Evolutionary conservation across 2,797 vertebrate species (phyloP), one percentile per base, ranked within the genome.

Genomic region (Lutjanus campechanus): DNA sequence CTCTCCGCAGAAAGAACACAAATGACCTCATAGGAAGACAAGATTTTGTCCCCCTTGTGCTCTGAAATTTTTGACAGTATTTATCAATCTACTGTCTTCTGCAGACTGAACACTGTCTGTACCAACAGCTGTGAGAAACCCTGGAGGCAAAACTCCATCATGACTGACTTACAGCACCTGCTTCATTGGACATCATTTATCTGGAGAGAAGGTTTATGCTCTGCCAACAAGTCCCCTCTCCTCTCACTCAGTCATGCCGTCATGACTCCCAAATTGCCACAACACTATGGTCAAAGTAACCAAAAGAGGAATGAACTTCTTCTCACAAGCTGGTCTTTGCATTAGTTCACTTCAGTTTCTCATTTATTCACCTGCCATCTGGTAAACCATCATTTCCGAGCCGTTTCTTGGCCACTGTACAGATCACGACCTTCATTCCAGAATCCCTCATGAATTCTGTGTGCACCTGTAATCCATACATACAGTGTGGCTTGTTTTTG

Each of bases 401-500:
- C 46, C 12, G 44, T 36, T 64, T 36, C 62, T 82, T 79, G 75
- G 81, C 49, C 69, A 15, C 75, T 59, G 73, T 47, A 74, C 72
- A 71, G 80, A 84, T 84, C 76, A 61, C 9, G 55, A 89, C 86
- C 82, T 86, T 83, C 79, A 67, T 89, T 50, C 53, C 40, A 55
- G 67, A 81, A 44, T 88, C 89, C 85, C 87, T 41, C 8, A 77
- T 84, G 85, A 82, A 71, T 87, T 61, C n/a, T 36, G 55, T 9
- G 7, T 60, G 76, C 88, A 91, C 75, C 89, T 92, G 90, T 84
- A 85, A 84, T 76, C 69, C 81, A 81, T 82, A 85, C 77, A 70
- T 89, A 74, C 53, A 77, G 49, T 22, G 51, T 61, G 62, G 59
- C 72, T 60, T 73, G 70, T 73, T 71, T 78, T 62, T 65, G 69